phyloP scores from a whole-genome alignment of 2,888 invertebrate species.

The Mactromeris polynyma region DNA sequence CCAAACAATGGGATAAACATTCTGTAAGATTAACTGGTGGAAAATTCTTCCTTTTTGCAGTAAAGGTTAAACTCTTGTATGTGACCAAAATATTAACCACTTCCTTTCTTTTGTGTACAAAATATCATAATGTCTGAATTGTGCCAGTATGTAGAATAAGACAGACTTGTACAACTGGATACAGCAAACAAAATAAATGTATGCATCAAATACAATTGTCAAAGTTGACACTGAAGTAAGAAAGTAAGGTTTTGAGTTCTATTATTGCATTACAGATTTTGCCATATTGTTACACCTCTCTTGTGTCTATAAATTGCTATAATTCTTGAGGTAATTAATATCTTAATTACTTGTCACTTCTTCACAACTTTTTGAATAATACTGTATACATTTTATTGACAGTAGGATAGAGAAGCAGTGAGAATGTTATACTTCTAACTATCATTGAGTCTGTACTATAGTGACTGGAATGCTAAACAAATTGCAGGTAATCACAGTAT shows the following conservation, averaged over 20 bases:
- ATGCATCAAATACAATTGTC: not conserved
- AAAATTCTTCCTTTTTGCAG: not conserved
- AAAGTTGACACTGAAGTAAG: too few species aligned
- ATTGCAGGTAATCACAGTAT: slow-evolving; percentile 29
- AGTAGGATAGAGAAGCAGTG: not conserved
- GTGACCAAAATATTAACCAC: not conserved
- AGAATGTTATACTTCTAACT: not conserved
- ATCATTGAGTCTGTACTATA: not conserved
- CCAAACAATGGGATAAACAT: not conserved
- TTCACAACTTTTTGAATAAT: not conserved
- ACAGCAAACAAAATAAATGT: not conserved
- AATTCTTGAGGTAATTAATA: too few species aligned
- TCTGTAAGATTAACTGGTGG: not conserved
- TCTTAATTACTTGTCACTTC: not conserved
- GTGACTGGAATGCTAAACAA: slow-evolving; percentile 24
- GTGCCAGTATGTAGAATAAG: not conserved
- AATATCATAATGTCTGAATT: not conserved
- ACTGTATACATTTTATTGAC: not conserved
- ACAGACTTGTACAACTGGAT: not conserved
- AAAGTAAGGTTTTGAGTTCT: too few species aligned
- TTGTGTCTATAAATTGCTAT: too few species aligned
- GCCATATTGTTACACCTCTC: too few species aligned
- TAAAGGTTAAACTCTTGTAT: not conserved
- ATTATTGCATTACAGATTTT: too few species aligned
- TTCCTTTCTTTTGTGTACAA: not conserved